Conservation (phyloP, 1,140 invertebrate genomes). For the Caenorhabditis latens region DNA sequence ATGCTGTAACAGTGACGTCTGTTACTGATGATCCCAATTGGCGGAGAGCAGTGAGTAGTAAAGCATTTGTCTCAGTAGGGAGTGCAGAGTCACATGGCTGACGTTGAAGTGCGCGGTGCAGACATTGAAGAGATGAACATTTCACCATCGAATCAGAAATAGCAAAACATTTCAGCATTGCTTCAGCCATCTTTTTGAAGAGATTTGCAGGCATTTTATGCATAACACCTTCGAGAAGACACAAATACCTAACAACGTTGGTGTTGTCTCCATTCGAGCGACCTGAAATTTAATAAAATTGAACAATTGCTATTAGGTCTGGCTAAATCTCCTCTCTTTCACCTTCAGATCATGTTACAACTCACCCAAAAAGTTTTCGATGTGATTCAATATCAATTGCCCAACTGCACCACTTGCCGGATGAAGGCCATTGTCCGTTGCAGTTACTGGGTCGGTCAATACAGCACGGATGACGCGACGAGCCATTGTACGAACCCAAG, state of each 20-base stretch:
- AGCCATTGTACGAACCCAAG: conserved; percentile 68
- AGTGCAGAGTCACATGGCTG: conserved; percentile 69
- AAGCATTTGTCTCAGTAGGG: conserved; percentile 63
- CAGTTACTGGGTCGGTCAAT: conserved; percentile 67
- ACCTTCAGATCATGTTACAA: no score
- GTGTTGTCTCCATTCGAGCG: conserved; percentile 47
- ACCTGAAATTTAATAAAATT: conserved; percentile 15
- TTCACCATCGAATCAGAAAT: conserved; percentile 66
- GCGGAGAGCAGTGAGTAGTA: conserved; percentile 61
- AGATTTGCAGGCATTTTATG: conserved; percentile 66
- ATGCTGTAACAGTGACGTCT: conserved; percentile 71
- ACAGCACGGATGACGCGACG: conserved; percentile 65
- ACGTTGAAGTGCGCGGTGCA: conserved; percentile 67
- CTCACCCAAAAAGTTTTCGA: conserved; percentile 53
- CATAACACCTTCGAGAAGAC: conserved; percentile 67
- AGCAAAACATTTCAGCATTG: conserved; percentile 63
- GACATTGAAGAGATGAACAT: conserved; percentile 70
- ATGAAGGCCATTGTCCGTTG: conserved; percentile 67
- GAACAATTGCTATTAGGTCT: background rate
- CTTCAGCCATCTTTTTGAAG: conserved; percentile 66
- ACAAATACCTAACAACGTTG: conserved; percentile 61
- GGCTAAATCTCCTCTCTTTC: no score
- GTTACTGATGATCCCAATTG: conserved; percentile 52
- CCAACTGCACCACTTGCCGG: conserved; percentile 61
- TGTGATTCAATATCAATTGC: conserved; percentile 58